Conservation (phyloP, 1,140 invertebrate species). For the Tetragnatha versicolor region DNA sequence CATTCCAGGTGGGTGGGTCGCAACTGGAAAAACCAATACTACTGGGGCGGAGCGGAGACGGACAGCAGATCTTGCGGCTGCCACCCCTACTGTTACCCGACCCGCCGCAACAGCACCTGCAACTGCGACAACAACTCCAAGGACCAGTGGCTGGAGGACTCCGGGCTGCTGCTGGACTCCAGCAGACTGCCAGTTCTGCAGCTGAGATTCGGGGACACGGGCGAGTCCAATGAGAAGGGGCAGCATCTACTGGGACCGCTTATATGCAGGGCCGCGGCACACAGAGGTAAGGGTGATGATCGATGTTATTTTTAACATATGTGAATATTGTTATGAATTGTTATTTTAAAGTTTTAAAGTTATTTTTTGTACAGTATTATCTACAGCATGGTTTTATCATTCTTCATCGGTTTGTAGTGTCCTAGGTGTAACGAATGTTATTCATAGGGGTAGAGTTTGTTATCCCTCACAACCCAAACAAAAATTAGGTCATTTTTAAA, state of each 20-base stretch:
- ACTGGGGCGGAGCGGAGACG: conserved; percentile 60
- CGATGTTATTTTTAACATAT: too few relatives aligned
- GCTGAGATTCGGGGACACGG: conserved; percentile 59
- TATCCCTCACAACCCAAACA: too few relatives aligned
- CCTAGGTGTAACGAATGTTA: too few relatives aligned
- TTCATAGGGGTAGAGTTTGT: too few relatives aligned
- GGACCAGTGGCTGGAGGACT: conserved; percentile 57
- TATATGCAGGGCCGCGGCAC: conserved; percentile 51
- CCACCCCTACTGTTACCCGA: conserved; percentile 58
- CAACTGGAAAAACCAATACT: conserved; percentile 57
- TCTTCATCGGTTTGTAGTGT: too few relatives aligned
- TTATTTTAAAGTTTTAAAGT: too few relatives aligned
- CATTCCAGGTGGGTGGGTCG: conserved; percentile 58
- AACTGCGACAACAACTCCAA: conserved; percentile 59
- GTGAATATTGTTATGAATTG: too few relatives aligned
- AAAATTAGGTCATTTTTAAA: too few relatives aligned
- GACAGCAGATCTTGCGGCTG: conserved; percentile 59
- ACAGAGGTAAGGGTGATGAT: conserved; percentile 54
- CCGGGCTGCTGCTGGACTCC: conserved; percentile 57
- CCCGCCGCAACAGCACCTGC: conserved; percentile 57
- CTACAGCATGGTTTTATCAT: too few relatives aligned
- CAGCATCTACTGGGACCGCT: conserved; percentile 58
- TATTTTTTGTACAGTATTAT: too few relatives aligned
- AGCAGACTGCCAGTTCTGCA: conserved; percentile 58
- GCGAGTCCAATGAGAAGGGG: conserved; percentile 58